A percentile compares a stretch with the other conserved stretches of the same genome.
Evolutionary conservation across 2,113 vertebrate genomes (phyloP).

Genomic region (Oncorhynchus clarkii): DNA sequence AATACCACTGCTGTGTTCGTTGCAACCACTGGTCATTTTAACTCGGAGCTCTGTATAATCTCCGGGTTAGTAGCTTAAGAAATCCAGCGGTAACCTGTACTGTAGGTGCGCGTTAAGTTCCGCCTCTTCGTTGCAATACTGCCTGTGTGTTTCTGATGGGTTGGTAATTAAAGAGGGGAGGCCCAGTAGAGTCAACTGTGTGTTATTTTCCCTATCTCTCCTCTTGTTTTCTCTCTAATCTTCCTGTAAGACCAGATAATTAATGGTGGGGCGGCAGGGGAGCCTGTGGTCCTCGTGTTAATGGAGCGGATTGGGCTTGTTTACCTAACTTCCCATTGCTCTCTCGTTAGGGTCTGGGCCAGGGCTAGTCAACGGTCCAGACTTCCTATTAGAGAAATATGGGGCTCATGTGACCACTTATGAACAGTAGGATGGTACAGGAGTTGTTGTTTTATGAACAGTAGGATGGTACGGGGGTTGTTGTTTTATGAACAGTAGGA

Average conservation of each 20-base stretch:
- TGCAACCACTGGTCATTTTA: neutral
- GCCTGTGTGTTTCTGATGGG: constrained; percentile 45
- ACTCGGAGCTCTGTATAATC: constrained; percentile 10
- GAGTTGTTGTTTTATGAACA: no score
- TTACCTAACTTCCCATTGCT: constrained; percentile 52
- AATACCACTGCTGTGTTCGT: neutral
- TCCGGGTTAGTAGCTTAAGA: no score
- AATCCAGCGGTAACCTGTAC: no score
- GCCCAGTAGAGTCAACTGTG: constrained; percentile 48
- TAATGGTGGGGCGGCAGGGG: constrained; percentile 62
- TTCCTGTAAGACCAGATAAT: constrained; percentile 69
- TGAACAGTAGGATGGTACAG: neutral
- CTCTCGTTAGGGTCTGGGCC: constrained; percentile 52
- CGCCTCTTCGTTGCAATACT: no score
- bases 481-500: no score
- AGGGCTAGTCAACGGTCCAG: constrained; percentile 44
- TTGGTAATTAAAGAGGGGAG: constrained; percentile 63
- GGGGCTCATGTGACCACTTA: constrained; percentile 18
- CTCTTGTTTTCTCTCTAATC: constrained; percentile 53
- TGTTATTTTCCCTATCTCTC: constrained; percentile 18
- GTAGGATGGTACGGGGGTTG: no score
- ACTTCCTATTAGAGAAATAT: constrained; percentile 34
- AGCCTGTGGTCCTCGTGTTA: constrained; percentile 54
- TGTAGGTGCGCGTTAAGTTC: no score
- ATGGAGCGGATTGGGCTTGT: constrained; percentile 66